Percentiles rank a stretch among this genome's conserved stretches.
Conservation (phyloP, 1,140 invertebrate species). For the Ceratina japonica region DNA sequence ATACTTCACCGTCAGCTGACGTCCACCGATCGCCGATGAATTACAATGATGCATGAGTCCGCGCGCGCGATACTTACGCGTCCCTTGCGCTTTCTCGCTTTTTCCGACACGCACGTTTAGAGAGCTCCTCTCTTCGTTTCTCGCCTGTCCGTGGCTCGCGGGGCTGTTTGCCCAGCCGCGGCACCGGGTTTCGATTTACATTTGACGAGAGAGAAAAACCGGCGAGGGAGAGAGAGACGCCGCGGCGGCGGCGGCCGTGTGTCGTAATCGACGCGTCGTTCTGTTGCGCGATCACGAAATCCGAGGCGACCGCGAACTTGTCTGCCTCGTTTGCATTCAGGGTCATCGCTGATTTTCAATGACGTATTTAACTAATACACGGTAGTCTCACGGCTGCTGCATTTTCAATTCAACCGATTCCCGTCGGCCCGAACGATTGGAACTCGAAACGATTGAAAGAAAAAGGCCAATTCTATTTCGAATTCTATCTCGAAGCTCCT, state of each 20-base stretch:
- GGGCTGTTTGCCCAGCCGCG: constrained; percentile 31
- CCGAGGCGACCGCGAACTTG: constrained; percentile 60
- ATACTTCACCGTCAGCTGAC: constrained; percentile 66
- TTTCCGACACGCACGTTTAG: neutral
- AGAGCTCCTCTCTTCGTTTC: neutral
- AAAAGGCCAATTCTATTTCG: too few relatives aligned
- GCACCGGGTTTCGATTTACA: constrained; percentile 52
- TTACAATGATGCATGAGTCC: constrained; percentile 63
- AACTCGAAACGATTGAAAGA: too few relatives aligned
- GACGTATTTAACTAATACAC: constrained; percentile 51
- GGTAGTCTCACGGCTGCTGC: constrained; percentile 41
- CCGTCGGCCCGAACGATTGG: too few relatives aligned
- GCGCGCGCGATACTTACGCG: constrained; percentile 32
- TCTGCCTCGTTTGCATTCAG: constrained; percentile 57
- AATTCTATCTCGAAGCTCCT: too few relatives aligned
- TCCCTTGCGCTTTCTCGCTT: constrained; percentile 16
- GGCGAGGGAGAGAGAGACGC: too few relatives aligned
- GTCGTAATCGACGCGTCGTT: constrained; percentile 56
- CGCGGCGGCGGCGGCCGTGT: neutral
- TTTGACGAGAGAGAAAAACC: constrained; percentile 32
- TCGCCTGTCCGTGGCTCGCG: constrained; percentile 1
- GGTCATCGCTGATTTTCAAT: constrained; percentile 52
- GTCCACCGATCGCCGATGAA: constrained; percentile 60
- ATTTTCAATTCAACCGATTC: constrained; percentile 9
- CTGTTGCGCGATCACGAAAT: constrained; percentile 63